Conservation (phyloP, 1,140 invertebrate genomes). For the Zaprionus camerounensis region DNA sequence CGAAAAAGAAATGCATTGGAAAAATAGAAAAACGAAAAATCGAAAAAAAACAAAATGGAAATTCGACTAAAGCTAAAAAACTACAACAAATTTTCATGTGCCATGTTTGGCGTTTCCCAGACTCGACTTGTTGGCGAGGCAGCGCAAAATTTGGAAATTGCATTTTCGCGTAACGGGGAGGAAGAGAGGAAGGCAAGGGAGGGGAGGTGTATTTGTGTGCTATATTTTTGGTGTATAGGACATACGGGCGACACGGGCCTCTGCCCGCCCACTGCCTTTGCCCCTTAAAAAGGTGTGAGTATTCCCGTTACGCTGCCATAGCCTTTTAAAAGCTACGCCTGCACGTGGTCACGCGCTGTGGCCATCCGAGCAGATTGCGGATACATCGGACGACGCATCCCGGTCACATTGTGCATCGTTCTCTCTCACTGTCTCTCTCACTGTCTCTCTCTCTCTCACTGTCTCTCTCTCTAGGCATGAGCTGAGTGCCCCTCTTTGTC, state of each 20-base stretch:
- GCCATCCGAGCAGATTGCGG: constrained; percentile 11
- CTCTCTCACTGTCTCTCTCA: background rate
- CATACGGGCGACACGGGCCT: background rate
- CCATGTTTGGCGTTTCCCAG: constrained; percentile 34
- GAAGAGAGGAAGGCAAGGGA: background rate
- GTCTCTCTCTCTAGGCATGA: constrained; percentile 2
- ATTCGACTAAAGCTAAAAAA: constrained; percentile 26
- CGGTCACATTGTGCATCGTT: background rate
- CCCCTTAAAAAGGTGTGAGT: constrained; percentile 37
- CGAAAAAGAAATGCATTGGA: constrained; percentile 3
- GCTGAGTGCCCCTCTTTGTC: constrained; percentile 31
- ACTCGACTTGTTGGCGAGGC: constrained; percentile 35
- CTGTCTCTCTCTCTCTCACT: background rate
- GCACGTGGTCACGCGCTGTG: background rate
- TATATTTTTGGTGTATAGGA: constrained; percentile 30
- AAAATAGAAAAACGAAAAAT: constrained; percentile 8
- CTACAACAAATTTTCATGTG: constrained; percentile 49
- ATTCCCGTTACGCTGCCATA: constrained; percentile 9
- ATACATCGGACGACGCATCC: constrained; percentile 1
- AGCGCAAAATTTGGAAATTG: constrained; percentile 46
- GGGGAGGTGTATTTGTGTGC: background rate
- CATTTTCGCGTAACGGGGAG: constrained; percentile 27
- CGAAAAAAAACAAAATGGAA: background rate
- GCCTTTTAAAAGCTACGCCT: constrained; percentile 11
- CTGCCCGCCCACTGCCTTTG: background rate